Conservation (phyloP, 2,888 invertebrate genomes). For the Lepidocyrtoides sp. region DNA sequence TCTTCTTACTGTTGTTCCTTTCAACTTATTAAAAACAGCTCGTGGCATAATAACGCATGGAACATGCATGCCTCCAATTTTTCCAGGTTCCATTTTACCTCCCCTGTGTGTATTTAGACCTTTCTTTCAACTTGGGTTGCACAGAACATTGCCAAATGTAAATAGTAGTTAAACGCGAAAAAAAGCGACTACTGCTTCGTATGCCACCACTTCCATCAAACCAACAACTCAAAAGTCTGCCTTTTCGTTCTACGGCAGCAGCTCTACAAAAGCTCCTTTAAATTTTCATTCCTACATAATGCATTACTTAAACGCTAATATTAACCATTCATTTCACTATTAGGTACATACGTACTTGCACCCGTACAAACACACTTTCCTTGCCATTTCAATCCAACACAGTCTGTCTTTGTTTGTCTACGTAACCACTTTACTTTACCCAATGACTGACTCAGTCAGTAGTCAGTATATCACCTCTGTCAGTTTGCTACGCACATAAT, state of each 20-base stretch:
- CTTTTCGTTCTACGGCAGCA: not conserved
- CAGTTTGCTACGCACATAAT: no score
- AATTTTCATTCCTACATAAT: constrained; percentile 30
- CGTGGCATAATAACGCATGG: constrained; percentile 18
- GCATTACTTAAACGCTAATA: constrained; percentile 21
- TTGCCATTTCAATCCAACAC: not conserved
- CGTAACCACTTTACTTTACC: not conserved
- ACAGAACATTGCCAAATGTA: not conserved
- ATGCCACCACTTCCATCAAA: constrained; percentile 1
- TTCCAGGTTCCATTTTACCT: not conserved
- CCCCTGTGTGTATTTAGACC: constrained; percentile 40
- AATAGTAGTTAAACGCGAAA: not conserved
- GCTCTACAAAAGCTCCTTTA: not conserved
- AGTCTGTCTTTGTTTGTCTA: not conserved
- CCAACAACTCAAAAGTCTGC: not conserved
- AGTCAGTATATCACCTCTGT: no score
- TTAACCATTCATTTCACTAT: not conserved
- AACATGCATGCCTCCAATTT: constrained; percentile 32
- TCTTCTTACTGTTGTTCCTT: not conserved
- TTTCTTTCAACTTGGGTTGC: not conserved
- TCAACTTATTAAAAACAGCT: constrained; percentile 40
- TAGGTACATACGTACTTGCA: not conserved
- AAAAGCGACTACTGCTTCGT: not conserved
- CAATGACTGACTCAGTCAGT: not conserved
- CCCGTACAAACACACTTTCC: no score